phyloP scores from a whole-genome alignment of 2,113 vertebrate species.

The Gasterosteus aculeatus region DNA sequence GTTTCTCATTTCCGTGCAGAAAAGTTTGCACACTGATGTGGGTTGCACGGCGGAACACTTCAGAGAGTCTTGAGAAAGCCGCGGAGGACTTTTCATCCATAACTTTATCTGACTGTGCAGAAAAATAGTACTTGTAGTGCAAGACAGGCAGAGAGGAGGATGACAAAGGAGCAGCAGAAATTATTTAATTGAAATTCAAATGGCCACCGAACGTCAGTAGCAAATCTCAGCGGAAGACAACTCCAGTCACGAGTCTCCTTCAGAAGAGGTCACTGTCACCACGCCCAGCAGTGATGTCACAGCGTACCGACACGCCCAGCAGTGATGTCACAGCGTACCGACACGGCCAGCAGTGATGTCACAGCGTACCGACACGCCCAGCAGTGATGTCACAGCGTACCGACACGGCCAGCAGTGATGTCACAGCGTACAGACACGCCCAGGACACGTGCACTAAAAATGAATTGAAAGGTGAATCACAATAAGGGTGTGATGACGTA shows the following conservation, averaged over 20 bases:
- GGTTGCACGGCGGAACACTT: conserved; percentile 21
- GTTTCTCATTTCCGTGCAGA: background rate
- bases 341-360: background rate
- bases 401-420: background rate
- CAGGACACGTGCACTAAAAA: background rate
- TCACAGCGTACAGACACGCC: background rate
- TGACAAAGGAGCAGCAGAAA: conserved; percentile 35
- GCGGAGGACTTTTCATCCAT: conserved; percentile 53
- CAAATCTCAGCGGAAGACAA: conserved; percentile 17
- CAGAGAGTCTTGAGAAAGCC: conserved; percentile 21
- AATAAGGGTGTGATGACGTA: background rate
- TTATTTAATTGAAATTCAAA: conserved; percentile 43
- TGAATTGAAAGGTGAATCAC: background rate
- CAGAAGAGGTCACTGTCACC: background rate
- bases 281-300: background rate
- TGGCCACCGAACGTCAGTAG: conserved; percentile 5
- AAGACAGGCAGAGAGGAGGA: conserved; percentile 33
- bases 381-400: background rate
- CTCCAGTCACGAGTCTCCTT: background rate
- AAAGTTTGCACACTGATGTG: conserved; percentile 33
- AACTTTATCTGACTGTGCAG: conserved; percentile 44
- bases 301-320: background rate
- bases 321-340: background rate
- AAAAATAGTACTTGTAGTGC: conserved; percentile 32
- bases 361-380: background rate